Conservation (phyloP, 2,113 vertebrate genomes). For the Xiphias gladius region DNA sequence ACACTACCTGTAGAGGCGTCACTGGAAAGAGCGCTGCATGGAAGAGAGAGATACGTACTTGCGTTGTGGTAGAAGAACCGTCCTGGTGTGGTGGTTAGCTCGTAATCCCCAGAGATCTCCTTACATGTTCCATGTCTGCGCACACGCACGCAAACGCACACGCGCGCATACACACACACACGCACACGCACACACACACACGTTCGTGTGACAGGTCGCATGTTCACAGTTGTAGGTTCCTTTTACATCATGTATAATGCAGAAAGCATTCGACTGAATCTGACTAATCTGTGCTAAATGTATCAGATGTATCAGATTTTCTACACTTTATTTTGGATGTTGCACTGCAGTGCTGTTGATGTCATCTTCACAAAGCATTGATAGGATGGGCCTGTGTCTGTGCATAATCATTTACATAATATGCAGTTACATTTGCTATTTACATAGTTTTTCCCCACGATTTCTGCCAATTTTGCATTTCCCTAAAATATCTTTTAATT, state of each 20-base stretch:
- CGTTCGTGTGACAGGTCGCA: no score
- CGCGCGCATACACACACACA: no score
- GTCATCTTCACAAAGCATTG: background rate
- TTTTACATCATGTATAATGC: background rate
- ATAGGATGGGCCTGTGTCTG: background rate
- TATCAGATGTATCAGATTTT: background rate
- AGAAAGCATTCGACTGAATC: no score
- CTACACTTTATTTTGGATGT: background rate
- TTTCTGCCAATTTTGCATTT: background rate
- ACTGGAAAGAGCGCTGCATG: background rate
- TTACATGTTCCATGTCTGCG: conserved; percentile 73
- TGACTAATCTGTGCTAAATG: no score
- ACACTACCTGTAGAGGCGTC: no score
- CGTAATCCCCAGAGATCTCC: conserved; percentile 68
- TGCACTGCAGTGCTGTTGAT: background rate
- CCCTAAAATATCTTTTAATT: background rate
- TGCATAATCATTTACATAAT: background rate
- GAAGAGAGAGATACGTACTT: conserved; percentile 65
- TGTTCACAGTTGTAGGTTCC: no score
- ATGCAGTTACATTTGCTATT: background rate
- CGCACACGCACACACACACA: no score
- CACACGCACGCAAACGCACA: background rate
- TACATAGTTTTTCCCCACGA: background rate
- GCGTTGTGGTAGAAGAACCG: conserved; percentile 69
- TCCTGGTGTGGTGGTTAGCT: conserved; percentile 78